phyloP scores from a whole-genome alignment of 2,888 invertebrate genomes.

The Netelia fuscicornis region DNA sequence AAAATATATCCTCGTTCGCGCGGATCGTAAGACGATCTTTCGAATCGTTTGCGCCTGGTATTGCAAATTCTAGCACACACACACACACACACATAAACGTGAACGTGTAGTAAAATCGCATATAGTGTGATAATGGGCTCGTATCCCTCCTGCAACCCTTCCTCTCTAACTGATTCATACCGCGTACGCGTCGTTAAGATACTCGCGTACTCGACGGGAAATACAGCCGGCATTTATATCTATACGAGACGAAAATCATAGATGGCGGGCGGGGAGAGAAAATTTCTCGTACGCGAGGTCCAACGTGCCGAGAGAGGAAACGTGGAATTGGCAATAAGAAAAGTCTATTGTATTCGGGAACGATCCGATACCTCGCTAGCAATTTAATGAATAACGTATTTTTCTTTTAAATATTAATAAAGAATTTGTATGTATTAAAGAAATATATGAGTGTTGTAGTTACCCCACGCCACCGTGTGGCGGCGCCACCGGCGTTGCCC shows the following conservation, averaged over 20 bases:
- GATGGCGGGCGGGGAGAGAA: neutral
- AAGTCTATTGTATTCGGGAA: constrained; percentile 31
- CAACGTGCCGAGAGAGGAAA: constrained; percentile 18
- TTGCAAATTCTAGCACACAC: constrained; percentile 36
- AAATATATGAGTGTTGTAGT: neutral
- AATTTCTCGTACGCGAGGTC: constrained; percentile 46
- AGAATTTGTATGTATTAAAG: neutral
- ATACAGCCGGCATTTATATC: constrained; percentile 1
- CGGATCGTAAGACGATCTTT: constrained; percentile 58
- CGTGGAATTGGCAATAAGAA: constrained; percentile 33
- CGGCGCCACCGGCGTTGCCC: too few relatives aligned
- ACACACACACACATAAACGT: neutral
- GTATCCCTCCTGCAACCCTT: constrained; percentile 28
- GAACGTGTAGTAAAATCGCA: constrained; percentile 10
- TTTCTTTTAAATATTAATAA: neutral
- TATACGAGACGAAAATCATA: neutral
- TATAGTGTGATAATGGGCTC: constrained; percentile 25
- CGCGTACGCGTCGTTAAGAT: constrained; percentile 68
- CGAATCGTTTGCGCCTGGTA: constrained; percentile 53
- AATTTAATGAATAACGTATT: neutral
- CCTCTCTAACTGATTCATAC: constrained; percentile 61
- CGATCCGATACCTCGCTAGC: constrained; percentile 11
- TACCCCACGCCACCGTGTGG: neutral
- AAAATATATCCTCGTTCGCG: constrained; percentile 38
- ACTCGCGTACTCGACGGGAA: constrained; percentile 46